Evolutionary conservation across 92 coral and sea anemone genomes (phyloP).

Genomic region (Muricea muricata): DNA sequence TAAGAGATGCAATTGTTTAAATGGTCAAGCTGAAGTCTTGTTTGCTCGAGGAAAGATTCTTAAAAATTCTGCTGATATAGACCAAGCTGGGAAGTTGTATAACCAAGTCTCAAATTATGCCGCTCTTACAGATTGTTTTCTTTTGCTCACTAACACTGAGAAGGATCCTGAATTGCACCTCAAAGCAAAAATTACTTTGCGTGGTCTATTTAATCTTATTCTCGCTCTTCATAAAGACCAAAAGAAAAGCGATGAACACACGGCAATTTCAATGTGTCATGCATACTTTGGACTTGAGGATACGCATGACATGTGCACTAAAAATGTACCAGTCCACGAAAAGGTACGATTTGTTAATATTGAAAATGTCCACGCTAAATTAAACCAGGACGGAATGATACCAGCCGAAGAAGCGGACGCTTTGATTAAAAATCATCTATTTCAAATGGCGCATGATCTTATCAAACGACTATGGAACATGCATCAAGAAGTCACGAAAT

Average conservation of each 20-base stretch:
- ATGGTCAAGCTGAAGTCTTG: slow-evolving; percentile 79
- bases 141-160: slow-evolving; percentile 45
- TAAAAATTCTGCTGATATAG: slow-evolving; percentile 23
- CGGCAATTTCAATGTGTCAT: slow-evolving; percentile 70
- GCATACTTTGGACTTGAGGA: slow-evolving; percentile 65
- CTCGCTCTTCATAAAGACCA: slow-evolving; percentile 61
- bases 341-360: slow-evolving; percentile 49
- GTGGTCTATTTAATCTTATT: slow-evolving; percentile 63
- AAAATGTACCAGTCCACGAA: slow-evolving; percentile 30
- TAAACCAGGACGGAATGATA: slow-evolving; percentile 31
- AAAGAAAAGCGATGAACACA: slow-evolving; percentile 42
- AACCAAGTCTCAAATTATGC: slow-evolving; percentile 61
- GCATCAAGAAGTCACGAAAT: slow-evolving; percentile 26
- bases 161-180: slow-evolving; percentile 41
- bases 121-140: slow-evolving; percentile 78
- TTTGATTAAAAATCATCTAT: slow-evolving; percentile 55
- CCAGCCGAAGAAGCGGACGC: slow-evolving; percentile 55
- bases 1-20: slow-evolving; percentile 59
- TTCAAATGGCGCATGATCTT: slow-evolving; percentile 47
- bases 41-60: slow-evolving; percentile 64
- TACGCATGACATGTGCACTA: slow-evolving; percentile 54
- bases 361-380: background rate
- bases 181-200: slow-evolving; percentile 66
- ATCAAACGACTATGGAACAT: slow-evolving; percentile 43
- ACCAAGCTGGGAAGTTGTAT: slow-evolving; percentile 72